These are phyloP conservation scores for Lottia scabra DNA, from an alignment of 2,888 invertebrate species.

Conservation along the genomic window DNA sequence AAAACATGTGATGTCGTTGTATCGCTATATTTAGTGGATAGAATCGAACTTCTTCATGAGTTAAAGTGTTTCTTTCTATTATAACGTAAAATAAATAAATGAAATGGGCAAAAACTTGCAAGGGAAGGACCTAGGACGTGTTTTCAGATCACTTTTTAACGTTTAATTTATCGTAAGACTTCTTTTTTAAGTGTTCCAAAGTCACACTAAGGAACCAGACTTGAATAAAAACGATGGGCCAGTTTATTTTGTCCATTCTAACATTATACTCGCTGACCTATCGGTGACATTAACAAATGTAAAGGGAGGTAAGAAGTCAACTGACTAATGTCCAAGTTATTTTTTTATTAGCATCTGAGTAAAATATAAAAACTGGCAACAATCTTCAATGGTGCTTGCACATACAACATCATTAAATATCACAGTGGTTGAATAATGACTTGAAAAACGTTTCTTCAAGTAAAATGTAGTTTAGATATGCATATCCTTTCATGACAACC, in stretches of 20 bases:
- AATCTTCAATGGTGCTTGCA: too few relatives aligned
- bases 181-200: background rate
- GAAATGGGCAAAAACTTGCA: background rate
- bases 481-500: too few relatives aligned
- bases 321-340: too few relatives aligned
- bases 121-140: background rate
- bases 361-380: too few relatives aligned
- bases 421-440: too few relatives aligned
- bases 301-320: too few relatives aligned
- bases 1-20: conserved; percentile 2
- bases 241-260: background rate
- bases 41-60: background rate
- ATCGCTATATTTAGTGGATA: background rate
- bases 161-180: background rate
- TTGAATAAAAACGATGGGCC: background rate
- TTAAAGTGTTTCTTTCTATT: background rate
- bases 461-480: too few relatives aligned
- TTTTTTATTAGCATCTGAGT: too few relatives aligned
- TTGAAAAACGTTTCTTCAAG: too few relatives aligned
- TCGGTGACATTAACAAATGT: too few relatives aligned
- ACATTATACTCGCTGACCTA: too few relatives aligned
- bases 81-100: conserved; percentile 1
- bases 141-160: background rate
- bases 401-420: too few relatives aligned
- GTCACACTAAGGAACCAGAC: background rate